Conservation (phyloP, 2,888 invertebrate species). For the Proisotoma minuta region DNA sequence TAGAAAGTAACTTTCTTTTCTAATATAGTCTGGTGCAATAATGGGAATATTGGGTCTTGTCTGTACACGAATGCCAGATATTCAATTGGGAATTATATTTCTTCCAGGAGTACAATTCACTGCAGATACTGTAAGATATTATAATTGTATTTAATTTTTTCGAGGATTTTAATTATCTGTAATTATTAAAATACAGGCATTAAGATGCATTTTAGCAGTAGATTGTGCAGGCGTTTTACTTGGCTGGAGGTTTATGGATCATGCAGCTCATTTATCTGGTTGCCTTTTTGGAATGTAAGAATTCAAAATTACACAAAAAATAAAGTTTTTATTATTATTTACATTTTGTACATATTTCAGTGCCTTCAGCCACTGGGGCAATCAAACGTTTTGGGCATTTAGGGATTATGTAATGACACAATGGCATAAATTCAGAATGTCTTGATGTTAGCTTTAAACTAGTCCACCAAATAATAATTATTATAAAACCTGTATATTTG, state of each 20-base stretch:
- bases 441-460: too few species aligned
- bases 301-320: slow-evolving; percentile 6
- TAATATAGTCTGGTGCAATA: slow-evolving; percentile 88
- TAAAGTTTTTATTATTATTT: background rate
- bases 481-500: slow-evolving; percentile 7
- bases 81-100: slow-evolving; percentile 80
- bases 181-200: slow-evolving; percentile 63
- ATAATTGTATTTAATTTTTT: background rate
- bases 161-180: background rate
- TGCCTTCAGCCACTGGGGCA: slow-evolving; percentile 37
- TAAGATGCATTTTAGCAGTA: slow-evolving; percentile 77
- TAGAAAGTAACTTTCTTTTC: background rate
- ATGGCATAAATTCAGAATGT: slow-evolving; percentile 40
- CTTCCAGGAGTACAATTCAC: slow-evolving; percentile 64
- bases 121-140: slow-evolving; percentile 63
- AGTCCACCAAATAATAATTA: too few species aligned
- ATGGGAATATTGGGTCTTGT: slow-evolving; percentile 83
- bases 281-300: slow-evolving; percentile 84
- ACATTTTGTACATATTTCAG: slow-evolving; percentile 18
- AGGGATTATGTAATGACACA: slow-evolving; percentile 37
- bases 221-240: slow-evolving; percentile 77
- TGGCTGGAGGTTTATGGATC: slow-evolving; percentile 91
- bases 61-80: slow-evolving; percentile 82
- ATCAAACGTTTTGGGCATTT: slow-evolving; percentile 35
- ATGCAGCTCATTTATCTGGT: slow-evolving; percentile 97